These are phyloP conservation scores for Centroberyx gerrardi DNA, from an alignment of 2,797 vertebrate genomes.

Conservation along the genomic window DNA sequence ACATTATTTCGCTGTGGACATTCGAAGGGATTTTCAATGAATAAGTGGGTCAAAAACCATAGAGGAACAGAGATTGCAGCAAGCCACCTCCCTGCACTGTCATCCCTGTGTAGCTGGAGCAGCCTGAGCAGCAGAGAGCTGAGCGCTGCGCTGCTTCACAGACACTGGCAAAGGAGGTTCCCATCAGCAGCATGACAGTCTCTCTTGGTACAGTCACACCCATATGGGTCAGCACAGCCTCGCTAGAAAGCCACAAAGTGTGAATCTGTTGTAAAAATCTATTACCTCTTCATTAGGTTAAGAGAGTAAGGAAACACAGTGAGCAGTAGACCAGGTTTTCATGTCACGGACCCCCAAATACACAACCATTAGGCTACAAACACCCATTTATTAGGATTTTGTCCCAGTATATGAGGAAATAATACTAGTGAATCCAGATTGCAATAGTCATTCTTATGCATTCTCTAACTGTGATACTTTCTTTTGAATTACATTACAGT, in stretches of 20 bases:
- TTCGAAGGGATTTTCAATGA: slow-evolving; percentile 34
- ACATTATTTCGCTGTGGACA: slow-evolving; percentile 14
- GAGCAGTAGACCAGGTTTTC: not conserved
- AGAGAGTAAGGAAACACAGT: not conserved
- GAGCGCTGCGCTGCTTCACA: slow-evolving; percentile 25
- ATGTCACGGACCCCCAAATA: not conserved
- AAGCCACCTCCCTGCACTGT: slow-evolving; percentile 56
- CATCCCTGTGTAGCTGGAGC: slow-evolving; percentile 41
- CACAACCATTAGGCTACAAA: not conserved
- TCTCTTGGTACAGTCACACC: slow-evolving; percentile 25
- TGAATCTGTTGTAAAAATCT: not conserved
- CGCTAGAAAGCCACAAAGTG: not conserved
- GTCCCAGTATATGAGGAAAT: not conserved
- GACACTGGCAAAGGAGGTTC: slow-evolving; percentile 33
- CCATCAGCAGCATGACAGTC: slow-evolving; percentile 26
- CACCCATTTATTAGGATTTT: not conserved
- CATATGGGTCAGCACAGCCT: not conserved
- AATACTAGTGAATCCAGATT: slow-evolving; percentile 9
- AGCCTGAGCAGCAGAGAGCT: slow-evolving; percentile 36
- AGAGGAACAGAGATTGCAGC: slow-evolving; percentile 34
- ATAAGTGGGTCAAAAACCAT: slow-evolving; percentile 69
- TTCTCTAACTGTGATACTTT: not conserved
- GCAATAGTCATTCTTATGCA: not conserved
- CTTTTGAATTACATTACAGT: slow-evolving; percentile 5
- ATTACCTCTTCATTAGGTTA: too few relatives aligned